Evolutionary conservation across 2,888 invertebrate species (phyloP).

Genomic region (Lasioglossum calceatum): DNA sequence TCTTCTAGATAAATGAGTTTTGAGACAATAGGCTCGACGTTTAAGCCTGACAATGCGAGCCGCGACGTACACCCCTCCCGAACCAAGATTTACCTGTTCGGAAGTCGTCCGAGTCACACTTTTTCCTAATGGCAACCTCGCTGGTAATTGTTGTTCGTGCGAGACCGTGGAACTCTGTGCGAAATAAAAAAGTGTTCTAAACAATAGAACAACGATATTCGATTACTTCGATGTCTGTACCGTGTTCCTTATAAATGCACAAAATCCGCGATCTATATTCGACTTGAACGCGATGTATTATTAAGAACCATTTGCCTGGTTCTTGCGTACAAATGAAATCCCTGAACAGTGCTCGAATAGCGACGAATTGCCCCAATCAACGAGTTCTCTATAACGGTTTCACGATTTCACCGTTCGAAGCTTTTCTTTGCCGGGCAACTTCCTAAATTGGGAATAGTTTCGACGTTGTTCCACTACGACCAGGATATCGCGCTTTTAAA

Average conservation of each 20-base stretch:
- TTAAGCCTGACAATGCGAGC: conserved; percentile 55
- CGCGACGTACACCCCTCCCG: background rate
- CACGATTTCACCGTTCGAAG: background rate
- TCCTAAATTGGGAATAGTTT: conserved; percentile 10
- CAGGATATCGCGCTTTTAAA: background rate
- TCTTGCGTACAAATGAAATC: background rate
- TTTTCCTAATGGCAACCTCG: background rate
- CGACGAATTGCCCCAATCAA: background rate
- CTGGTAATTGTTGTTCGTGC: background rate
- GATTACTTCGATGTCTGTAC: no score
- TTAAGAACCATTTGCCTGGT: background rate
- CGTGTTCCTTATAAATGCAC: no score
- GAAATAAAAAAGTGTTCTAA: no score
- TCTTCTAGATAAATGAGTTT: conserved; percentile 69
- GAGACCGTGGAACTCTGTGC: no score
- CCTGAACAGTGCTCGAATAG: background rate
- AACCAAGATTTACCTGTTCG: background rate
- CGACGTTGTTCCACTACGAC: background rate
- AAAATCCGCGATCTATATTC: background rate
- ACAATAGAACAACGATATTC: no score
- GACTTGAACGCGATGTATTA: background rate
- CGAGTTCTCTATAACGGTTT: background rate
- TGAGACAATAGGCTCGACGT: conserved; percentile 66
- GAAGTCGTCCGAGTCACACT: background rate
- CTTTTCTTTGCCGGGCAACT: background rate